Evolutionary conservation across 2,888 invertebrate species (phyloP), one percentile per base, ranked within the genome.

Genomic region (Cephus sareptanus): DNA sequence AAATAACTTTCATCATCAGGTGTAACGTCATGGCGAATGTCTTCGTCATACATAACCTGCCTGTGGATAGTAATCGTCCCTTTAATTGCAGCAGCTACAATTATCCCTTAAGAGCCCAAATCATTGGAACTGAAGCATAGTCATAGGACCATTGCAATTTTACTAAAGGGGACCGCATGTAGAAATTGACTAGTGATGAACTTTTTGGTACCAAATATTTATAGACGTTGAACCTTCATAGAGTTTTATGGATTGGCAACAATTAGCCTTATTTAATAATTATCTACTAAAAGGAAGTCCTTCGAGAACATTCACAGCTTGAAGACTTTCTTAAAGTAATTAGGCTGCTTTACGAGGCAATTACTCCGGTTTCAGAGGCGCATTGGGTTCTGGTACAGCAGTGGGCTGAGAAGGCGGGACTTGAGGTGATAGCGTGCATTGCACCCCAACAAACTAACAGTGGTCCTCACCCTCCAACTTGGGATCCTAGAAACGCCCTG

Each of bases 401-500:
- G n/a, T 92, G 92, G 89, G 88, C 91, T 1, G 82, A 85, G 73
- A 85, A 87, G 77, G 83, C 90, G 3, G 91, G 91, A 11, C 80
- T 92, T 34, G 88, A 91, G 34, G 81, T 92, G 56, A 85, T 92
- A 13, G 87, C 89, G 0, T 88, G 89, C 78, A 84, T 92, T 35
- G 81, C 87, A 6, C 86, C 87, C 2, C 80, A 78, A 15, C 77
- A 77, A 31, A 75, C 79, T 34, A 82, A 83, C 56, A 95, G 95
- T 78, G 94, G 94, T 81, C 92, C 93, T 0, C 92, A 93, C 73
- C 74, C 80, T 31, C 71, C 76, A 33, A 79, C 79, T 34, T 97
- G 96, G 96, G 94, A 96, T 86, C 94, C 96, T 0, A 94, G 94
- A 85, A 93, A 94, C 75, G 93, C 95, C 0, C 87, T 94, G 70